A percentile compares a stretch with the other conserved stretches of the same genome.
phyloP scores from a whole-genome alignment of 2,888 invertebrate species.

The Chorisops tibialis region DNA sequence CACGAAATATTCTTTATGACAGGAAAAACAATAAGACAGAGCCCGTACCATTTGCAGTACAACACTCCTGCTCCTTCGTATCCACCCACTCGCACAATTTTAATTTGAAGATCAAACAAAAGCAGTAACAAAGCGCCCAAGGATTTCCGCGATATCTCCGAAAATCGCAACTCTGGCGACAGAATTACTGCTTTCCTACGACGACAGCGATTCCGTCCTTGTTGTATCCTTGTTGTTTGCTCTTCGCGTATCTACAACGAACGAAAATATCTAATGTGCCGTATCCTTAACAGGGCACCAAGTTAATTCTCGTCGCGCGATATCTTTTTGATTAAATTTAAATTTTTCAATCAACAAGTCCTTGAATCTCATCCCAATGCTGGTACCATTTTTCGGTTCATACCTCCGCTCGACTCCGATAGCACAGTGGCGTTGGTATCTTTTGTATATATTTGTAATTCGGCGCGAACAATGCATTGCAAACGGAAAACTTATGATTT shows the following conservation, averaged over 20 bases:
- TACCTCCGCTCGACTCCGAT: background rate
- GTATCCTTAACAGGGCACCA: conserved; percentile 19
- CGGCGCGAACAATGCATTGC: background rate
- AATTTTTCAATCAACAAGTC: conserved; percentile 36
- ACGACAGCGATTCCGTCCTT: conserved; percentile 5
- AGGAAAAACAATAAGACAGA: conserved; percentile 32
- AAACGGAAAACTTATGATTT: conserved; percentile 22
- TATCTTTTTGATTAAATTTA: conserved; percentile 36
- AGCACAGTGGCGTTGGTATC: conserved; percentile 14
- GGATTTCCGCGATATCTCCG: background rate
- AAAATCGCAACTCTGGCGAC: too few relatives aligned
- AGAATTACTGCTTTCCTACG: too few relatives aligned
- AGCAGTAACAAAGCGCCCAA: conserved; percentile 1
- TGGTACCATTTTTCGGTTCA: conserved; percentile 7
- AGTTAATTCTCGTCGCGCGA: conserved; percentile 34
- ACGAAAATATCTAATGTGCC: background rate
- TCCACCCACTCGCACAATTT: conserved; percentile 18
- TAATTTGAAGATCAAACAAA: conserved; percentile 34
- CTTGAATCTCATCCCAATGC: background rate
- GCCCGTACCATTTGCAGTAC: too few relatives aligned
- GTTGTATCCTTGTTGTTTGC: background rate
- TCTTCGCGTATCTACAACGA: background rate
- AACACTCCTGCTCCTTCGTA: background rate
- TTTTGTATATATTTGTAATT: background rate
- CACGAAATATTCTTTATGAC: conserved; percentile 31